These are phyloP conservation scores for Eira barbara DNA, from an alignment of 2,113 vertebrate species.

Conservation along the genomic window DNA sequence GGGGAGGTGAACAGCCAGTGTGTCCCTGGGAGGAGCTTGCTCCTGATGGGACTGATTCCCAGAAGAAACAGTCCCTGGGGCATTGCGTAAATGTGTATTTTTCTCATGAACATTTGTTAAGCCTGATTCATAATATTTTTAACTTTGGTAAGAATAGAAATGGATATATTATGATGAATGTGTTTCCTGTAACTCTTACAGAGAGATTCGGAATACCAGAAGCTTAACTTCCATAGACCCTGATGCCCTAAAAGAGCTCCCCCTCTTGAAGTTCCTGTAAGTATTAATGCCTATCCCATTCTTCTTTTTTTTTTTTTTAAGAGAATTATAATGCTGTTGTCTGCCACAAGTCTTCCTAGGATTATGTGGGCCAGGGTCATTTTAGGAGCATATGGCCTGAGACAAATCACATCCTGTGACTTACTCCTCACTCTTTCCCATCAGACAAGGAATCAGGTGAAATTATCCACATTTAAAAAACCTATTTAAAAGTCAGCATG, in stretches of 20 bases:
- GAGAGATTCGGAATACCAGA: conserved; percentile 95
- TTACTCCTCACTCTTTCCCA: background rate
- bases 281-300: conserved; percentile 70
- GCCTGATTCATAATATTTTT: conserved; percentile 16
- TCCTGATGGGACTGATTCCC: background rate
- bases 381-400: background rate
- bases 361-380: background rate
- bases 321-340: background rate
- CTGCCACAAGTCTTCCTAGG: background rate
- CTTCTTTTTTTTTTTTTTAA: no score
- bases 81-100: background rate
- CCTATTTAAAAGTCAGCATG: background rate
- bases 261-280: conserved; percentile 95
- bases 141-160: conserved; percentile 3
- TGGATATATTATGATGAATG: background rate
- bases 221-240: conserved; percentile 89
- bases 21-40: background rate
- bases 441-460: background rate
- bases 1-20: background rate
- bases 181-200: conserved; percentile 75
- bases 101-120: background rate
- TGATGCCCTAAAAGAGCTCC: conserved; percentile 92
- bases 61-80: background rate
- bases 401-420: background rate
- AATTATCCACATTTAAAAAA: background rate